Evolutionary conservation across 1,140 invertebrate species (phyloP), one percentile per base, ranked within the genome.

Genomic region (Zophobas atratus): DNA sequence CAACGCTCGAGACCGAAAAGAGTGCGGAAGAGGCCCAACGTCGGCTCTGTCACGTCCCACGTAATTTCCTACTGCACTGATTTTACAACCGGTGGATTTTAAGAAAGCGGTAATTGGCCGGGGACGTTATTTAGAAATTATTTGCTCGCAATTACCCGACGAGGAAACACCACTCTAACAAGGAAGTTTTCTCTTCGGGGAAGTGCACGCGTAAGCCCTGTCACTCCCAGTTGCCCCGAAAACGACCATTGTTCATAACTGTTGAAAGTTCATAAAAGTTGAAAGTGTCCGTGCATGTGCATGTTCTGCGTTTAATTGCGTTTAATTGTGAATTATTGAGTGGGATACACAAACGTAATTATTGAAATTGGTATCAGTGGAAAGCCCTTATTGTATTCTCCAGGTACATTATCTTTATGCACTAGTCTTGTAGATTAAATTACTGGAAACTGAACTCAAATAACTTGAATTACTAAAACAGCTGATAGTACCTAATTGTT

Each of bases 91-190:
- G 39, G 60, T 41, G 60, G 60, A 43, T 67, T 67, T 67, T 67
- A 67, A 67, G 60, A 67, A 67, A 67, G 8, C 60, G 60, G 60
- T 67, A 67, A 67, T 67, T 67, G 60, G 60, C 39, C 39, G 60
- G 39, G 60, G 38, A 67, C 60, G 38, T 43, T 43, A 67, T 67
- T 67, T 67, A 67, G 38, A 43, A 67, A 67, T 67, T 67, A 67
- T 67, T 67, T 67, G 60, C 60, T 43, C 6, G 20, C 60, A 43
- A 43, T 67, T 67, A 67, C 60, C 20, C 20, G 4, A 20, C 3
- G 2, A 51, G 60, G 60, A 67, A 67, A 67, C 38, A 43, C 60
- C 8, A 6, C 38, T 32, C 39, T 67, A 67, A 67, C 39, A 43
- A 67, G 60, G 34, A 46, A n/a, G 1, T 8, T 67, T 43, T 67